Evolutionary conservation across 2,888 invertebrate genomes (phyloP), one percentile per base, ranked within the genome.

Genomic region (Neoscelio sp.): DNA sequence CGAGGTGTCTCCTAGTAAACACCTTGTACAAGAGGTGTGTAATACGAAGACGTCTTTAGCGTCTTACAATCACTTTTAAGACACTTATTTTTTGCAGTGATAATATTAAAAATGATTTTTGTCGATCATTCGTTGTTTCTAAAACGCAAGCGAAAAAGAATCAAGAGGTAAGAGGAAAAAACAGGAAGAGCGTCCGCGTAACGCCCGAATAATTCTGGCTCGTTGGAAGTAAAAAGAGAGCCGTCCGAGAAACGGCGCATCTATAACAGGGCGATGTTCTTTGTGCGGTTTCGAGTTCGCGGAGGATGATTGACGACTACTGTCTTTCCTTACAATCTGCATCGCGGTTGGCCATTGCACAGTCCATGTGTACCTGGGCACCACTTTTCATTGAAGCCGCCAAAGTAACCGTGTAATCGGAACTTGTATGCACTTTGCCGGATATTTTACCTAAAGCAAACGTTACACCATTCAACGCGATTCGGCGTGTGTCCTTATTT

Each of bases 341-440:
- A 68, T 82, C 70, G 75, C 70, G 76, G 73, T 78, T 78, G 75
- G 73, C 67, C 58, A 71, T 71, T 68, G 78, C 74, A 54, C 65
- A 70, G 60, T 17, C 56, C 56, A 17, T 23, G 10, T n/a, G 42
- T 52, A n/a, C 60, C 60, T 5, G 46, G 50, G 73, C 68, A 54
- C 60, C 74, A 74, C 71, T 81, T 82, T 81, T 82, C 82, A 87
- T 87, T 86, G 82, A 85, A 80, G 80, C 74, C 78, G 81, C 82
- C 84, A 87, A 89, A 89, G 88, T 87, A 89, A 88, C 85, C 88
- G 86, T 89, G 86, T 87, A 89, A 89, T 89, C 85, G 85, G 77
- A 64, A 84, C 81, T 79, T 74, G 48, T 56, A 56, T 68, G 73
- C 60, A 48, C 65, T 58, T 65, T 60, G 44, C 52, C 42, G 52